Conservation (phyloP, 1,140 invertebrate species). For the Bombus soroeensis region DNA sequence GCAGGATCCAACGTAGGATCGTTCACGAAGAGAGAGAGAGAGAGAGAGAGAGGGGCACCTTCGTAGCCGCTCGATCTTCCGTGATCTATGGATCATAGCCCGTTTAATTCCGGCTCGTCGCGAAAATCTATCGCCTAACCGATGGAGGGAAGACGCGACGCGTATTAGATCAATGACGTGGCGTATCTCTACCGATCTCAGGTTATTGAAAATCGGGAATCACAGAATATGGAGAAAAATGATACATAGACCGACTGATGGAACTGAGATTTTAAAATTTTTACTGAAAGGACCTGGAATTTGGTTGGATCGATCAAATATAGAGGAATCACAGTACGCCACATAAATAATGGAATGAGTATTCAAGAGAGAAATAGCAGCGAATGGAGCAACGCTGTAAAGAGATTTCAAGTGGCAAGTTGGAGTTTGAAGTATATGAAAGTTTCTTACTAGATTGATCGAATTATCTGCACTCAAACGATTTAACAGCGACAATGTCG, state of each 20-base stretch:
- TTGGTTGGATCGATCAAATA: no score
- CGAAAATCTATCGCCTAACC: constrained; percentile 10
- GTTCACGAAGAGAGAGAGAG: constrained; percentile 28
- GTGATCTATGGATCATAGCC: constrained; percentile 70
- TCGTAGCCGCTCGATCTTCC: constrained; percentile 47
- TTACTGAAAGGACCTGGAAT: neutral
- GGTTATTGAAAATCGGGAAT: constrained; percentile 48
- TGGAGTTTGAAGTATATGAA: no score
- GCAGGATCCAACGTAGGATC: constrained; percentile 67
- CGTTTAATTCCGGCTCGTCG: constrained; percentile 62
- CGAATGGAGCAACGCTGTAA: neutral
- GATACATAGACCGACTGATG: neutral
- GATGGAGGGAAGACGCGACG: constrained; percentile 36
- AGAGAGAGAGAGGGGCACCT: constrained; percentile 32
- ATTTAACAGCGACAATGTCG: no score
- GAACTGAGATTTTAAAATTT: neutral
- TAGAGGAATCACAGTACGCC: neutral
- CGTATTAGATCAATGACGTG: constrained; percentile 50
- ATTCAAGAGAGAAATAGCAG: neutral
- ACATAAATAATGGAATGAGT: neutral
- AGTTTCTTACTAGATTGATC: no score
- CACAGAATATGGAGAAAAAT: neutral
- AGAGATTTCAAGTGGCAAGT: no score
- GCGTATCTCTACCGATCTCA: constrained; percentile 28
- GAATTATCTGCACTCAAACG: no score